These are phyloP conservation scores for Brachionus koreanus DNA, from an alignment of 1,140 invertebrate genomes.

Conservation along the genomic window DNA sequence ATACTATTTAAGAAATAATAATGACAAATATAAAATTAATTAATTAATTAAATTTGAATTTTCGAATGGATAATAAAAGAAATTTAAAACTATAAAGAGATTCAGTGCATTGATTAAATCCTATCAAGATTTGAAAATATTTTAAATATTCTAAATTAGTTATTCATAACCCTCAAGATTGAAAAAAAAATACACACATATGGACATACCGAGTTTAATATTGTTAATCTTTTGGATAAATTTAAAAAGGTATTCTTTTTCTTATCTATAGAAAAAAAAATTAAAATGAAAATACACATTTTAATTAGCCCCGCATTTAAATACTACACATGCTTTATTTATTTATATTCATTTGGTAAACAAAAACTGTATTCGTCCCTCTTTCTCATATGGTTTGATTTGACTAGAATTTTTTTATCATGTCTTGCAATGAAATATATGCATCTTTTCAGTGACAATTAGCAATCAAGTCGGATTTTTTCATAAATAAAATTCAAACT, in stretches of 20 bases:
- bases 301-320: neutral
- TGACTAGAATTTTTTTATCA: neutral
- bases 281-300: neutral
- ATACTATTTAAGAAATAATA: neutral
- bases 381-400: neutral
- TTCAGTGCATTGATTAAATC: constrained; percentile 18
- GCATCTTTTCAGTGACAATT: constrained; percentile 19
- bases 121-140: neutral
- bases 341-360: neutral
- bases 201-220: neutral
- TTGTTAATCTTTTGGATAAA: constrained; percentile 17
- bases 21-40: neutral
- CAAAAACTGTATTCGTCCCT: neutral
- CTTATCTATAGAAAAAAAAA: neutral
- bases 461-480: constrained; percentile 12
- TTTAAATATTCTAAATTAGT: neutral
- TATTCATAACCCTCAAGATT: neutral
- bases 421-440: neutral
- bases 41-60: neutral
- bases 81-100: neutral
- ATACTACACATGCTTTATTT: neutral
- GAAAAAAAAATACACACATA: neutral
- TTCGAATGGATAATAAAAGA: neutral
- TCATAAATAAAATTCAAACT: neutral
- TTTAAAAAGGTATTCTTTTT: neutral